Evolutionary conservation across 37 sponge, comb jelly and placozoan species (phyloP).

Genomic region (Chondrosia reniformis): DNA sequence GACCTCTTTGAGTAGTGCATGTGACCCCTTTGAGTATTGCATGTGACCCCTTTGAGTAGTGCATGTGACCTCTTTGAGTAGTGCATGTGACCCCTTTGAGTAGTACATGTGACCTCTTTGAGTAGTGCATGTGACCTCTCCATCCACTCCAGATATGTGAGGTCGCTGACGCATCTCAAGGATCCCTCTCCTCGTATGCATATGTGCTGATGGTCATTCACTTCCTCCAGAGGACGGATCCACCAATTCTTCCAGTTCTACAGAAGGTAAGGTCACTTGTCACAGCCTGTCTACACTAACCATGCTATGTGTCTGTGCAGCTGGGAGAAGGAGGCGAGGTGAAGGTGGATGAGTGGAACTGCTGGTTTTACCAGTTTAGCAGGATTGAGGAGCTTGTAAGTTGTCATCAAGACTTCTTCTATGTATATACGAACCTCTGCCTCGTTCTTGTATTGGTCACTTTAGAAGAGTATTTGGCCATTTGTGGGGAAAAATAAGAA

Average conservation of each 20-base stretch:
- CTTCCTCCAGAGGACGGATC: conserved; percentile 74
- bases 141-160: conserved; percentile 51
- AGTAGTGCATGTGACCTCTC: background rate
- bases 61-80: background rate
- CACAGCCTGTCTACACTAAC: conserved; percentile 3
- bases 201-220: conserved; percentile 87
- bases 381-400: conserved; percentile 20
- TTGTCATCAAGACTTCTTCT: too few relatives aligned
- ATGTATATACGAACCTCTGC: background rate
- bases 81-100: background rate
- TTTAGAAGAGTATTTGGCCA: conserved; percentile 40
- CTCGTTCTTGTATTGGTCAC: background rate
- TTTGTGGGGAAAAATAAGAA: conserved; percentile 20
- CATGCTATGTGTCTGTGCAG: too few relatives aligned
- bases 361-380: conserved; percentile 40
- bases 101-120: background rate
- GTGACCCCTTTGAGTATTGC: too few relatives aligned
- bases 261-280: conserved; percentile 57
- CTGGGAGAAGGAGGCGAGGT: background rate
- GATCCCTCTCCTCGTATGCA: conserved; percentile 93
- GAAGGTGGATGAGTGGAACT: conserved; percentile 42
- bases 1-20: background rate
- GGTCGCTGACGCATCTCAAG: conserved; percentile 80
- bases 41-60: background rate
- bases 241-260: conserved; percentile 77